Evolutionary conservation across 2,888 invertebrate species (phyloP), one percentile per base, ranked within the genome.

Genomic region (Druceiella hillmani): DNA sequence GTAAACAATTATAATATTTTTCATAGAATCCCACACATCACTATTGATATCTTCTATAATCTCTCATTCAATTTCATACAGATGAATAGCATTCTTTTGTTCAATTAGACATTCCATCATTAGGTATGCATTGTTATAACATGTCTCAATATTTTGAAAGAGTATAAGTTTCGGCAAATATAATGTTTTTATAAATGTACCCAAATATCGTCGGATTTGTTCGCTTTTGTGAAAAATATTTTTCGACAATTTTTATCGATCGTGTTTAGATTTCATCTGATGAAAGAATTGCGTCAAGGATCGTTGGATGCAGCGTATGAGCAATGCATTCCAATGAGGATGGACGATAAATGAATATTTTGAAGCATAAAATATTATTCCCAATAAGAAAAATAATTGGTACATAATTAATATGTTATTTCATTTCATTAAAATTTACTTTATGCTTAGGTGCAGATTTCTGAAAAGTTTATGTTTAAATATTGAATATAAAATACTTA

Each of bases 291-390:
- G 38, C 41, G 32, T 41, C 38, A 34, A 34, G 28, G 16, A 41
- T 38, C 30, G 31, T 34, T 15, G 38, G 33, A 27, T 38, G 41
- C 26, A 35, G 38, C 17, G 41, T 38, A 41, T 41, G 38, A 30
- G 41, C 38, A 30, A 41, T 32, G 35, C 41, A 41, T 14, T 35
- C 41, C 34, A 41, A 38, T n/a, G 41, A 38, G 34, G 33, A n/a
- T n/a, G n/a, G n/a, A n/a, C n/a, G n/a, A n/a, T n/a, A n/a, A n/a
- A n/a, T n/a, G n/a, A n/a, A n/a, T n/a, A n/a, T n/a, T n/a, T n/a
- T n/a, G n/a, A n/a, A n/a, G n/a, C n/a, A n/a, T n/a, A n/a, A n/a
- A n/a, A n/a, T n/a, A n/a, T n/a, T n/a, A n/a, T n/a, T n/a, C n/a
- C n/a, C n/a, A n/a, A n/a, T n/a, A n/a, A n/a, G n/a, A n/a, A n/a